phyloP scores from a whole-genome alignment of 2,797 vertebrate genomes.

The Xyrichtys novacula region DNA sequence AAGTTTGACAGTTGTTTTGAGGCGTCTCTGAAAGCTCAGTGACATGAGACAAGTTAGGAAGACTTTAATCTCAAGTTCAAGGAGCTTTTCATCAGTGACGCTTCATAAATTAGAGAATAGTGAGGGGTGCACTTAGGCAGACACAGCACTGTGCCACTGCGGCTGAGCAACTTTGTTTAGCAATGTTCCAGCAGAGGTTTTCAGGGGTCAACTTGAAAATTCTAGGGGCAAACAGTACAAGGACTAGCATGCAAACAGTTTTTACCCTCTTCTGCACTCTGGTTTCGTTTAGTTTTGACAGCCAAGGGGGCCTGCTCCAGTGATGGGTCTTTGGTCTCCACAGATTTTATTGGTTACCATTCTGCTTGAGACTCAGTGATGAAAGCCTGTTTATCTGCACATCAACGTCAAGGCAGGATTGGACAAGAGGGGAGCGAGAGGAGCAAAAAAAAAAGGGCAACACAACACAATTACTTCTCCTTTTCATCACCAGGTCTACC shows the following conservation, averaged over 20 bases:
- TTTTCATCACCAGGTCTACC: too few relatives aligned
- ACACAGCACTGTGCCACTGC: not conserved
- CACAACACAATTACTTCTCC: not conserved
- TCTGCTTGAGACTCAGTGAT: constrained; percentile 14
- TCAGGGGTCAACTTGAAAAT: not conserved
- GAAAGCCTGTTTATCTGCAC: constrained; percentile 22
- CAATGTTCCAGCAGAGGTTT: not conserved
- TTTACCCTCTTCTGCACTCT: constrained; percentile 9
- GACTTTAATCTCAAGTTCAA: constrained; percentile 47
- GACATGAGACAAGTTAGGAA: constrained; percentile 20
- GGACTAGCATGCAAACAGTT: not conserved
- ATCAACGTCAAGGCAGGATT: constrained; percentile 18
- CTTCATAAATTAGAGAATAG: constrained; percentile 18
- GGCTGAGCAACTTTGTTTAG: not conserved
- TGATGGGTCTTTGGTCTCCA: constrained; percentile 15
- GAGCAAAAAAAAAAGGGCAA: constrained; percentile 1
- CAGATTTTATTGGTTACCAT: constrained; percentile 27
- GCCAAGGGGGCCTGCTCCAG: constrained; percentile 7
- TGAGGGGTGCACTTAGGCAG: not conserved
- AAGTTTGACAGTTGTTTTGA: constrained; percentile 15
- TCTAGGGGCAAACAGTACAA: not conserved
- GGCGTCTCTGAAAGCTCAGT: constrained; percentile 23
- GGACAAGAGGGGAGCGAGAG: constrained; percentile 6
- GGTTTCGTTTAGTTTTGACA: constrained; percentile 40
- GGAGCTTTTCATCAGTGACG: constrained; percentile 13